Evolutionary conservation across 2,113 vertebrate species (phyloP).

Genomic region (Aptenodytes forsteri): DNA sequence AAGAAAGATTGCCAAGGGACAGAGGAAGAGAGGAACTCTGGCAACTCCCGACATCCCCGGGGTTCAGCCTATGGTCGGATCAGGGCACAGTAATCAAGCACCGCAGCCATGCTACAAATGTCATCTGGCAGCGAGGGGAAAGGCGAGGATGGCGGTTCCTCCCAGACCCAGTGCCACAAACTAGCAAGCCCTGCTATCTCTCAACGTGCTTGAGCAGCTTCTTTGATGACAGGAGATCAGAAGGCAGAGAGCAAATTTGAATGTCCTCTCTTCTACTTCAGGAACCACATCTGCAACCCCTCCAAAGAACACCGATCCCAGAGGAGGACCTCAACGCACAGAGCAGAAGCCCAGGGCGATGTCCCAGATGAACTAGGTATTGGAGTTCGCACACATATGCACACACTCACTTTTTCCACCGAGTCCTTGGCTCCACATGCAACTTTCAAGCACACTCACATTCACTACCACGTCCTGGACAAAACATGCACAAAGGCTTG

Average conservation of each 20-base stretch:
- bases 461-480: not conserved
- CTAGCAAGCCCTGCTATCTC: not conserved
- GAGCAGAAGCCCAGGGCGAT: not conserved
- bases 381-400: not conserved
- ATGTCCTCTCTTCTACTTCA: not conserved
- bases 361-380: not conserved
- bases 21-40: not conserved
- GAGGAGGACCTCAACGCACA: not conserved
- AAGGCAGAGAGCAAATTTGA: not conserved
- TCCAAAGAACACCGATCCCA: not conserved
- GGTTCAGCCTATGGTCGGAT: not conserved
- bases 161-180: not conserved
- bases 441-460: not conserved
- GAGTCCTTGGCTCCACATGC: not conserved
- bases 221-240: not conserved
- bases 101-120: fast-evolving
- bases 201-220: fast-evolving
- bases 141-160: fast-evolving
- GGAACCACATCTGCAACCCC: not conserved
- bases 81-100: not conserved
- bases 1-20: not conserved
- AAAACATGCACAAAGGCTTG: fast-evolving
- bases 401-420: not conserved
- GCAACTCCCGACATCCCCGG: not conserved
- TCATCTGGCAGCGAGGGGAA: not conserved